Percentiles rank a stretch among this genome's conserved stretches.
Conservation (phyloP, 1,140 invertebrate genomes). For the Gonioctena quinquepunctata region DNA sequence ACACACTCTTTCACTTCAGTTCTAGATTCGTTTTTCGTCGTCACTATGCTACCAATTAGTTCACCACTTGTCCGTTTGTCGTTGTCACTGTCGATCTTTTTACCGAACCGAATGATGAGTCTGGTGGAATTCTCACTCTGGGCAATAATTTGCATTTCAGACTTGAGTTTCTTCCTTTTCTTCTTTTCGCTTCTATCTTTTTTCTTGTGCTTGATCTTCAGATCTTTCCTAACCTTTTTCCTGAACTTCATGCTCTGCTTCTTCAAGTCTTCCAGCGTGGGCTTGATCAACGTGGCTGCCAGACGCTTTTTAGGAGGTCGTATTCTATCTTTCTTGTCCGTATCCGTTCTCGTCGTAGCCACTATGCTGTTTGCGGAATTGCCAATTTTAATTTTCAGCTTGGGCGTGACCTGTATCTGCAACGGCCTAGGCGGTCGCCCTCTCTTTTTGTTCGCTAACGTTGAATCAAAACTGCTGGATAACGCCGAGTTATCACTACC, state of each 20-base stretch:
- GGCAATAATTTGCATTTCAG: conserved; percentile 63
- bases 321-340: conserved; percentile 62
- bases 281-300: conserved; percentile 59
- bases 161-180: conserved; percentile 66
- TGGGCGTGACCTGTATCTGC: conserved; percentile 62
- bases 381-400: conserved; percentile 83
- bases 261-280: conserved; percentile 72
- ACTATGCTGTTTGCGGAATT: conserved; percentile 68
- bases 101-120: conserved; percentile 68
- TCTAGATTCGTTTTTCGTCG: neutral
- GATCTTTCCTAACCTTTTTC: conserved; percentile 77
- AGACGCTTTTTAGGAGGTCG: conserved; percentile 76
- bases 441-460: conserved; percentile 60
- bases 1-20: neutral
- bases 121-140: conserved; percentile 66
- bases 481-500: conserved; percentile 50
- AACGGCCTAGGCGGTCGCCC: conserved; percentile 57
- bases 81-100: conserved; percentile 21
- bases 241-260: conserved; percentile 87
- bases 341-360: conserved; percentile 40
- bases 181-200: conserved; percentile 69
- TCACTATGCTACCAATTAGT: conserved; percentile 8
- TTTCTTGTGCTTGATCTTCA: conserved; percentile 67
- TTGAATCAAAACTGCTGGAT: conserved; percentile 41
- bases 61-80: conserved; percentile 38